These are phyloP conservation scores for Thereva nobilitata DNA, from an alignment of 2,888 invertebrate genomes.

Conservation along the genomic window DNA sequence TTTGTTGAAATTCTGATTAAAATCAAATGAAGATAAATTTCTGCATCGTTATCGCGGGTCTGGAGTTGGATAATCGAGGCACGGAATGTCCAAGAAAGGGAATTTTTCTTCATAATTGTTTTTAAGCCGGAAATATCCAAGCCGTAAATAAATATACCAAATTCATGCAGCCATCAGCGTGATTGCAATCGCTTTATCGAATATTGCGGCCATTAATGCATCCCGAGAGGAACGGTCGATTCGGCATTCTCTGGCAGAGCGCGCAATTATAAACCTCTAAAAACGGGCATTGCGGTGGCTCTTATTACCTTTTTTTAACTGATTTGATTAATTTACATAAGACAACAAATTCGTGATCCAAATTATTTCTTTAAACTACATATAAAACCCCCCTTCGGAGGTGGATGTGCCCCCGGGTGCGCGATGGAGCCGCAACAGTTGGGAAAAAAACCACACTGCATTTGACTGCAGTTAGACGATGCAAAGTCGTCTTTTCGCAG, in stretches of 20 bases:
- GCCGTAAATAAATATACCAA: neutral
- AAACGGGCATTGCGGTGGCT: no score
- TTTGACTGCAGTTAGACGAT: constrained; percentile 24
- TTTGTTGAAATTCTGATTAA: no score
- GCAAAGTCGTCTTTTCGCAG: constrained; percentile 1
- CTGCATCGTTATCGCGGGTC: no score
- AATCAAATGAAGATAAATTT: no score
- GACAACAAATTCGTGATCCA: constrained; percentile 59
- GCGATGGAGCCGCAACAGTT: no score
- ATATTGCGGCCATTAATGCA: no score
- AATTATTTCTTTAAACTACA: constrained; percentile 51
- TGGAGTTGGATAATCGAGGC: no score
- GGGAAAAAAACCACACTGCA: constrained; percentile 2
- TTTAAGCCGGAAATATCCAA: neutral
- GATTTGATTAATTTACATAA: constrained; percentile 59
- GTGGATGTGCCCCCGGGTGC: no score
- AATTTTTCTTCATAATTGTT: neutral
- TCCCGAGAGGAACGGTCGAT: no score
- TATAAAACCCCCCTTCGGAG: neutral
- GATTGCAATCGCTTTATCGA: neutral
- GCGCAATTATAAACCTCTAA: no score
- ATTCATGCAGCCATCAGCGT: constrained; percentile 4
- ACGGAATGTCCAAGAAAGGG: neutral
- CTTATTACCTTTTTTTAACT: neutral
- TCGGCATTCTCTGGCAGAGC: no score